Conservation (phyloP, 2,888 invertebrate genomes). For the Acrocyrtus sp. region DNA sequence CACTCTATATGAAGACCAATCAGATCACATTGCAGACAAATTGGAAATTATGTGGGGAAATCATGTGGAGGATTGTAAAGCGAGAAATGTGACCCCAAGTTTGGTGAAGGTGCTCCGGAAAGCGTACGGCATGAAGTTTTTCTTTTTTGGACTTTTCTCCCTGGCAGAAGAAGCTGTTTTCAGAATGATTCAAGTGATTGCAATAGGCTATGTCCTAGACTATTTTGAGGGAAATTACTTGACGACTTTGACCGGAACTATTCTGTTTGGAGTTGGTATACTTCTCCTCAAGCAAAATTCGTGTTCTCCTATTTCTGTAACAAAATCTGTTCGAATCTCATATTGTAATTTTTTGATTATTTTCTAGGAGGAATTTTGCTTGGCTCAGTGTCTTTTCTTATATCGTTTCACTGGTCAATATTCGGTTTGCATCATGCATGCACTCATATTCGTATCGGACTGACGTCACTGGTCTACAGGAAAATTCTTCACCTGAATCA, state of each 20-base stretch:
- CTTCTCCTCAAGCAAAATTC: too few relatives aligned
- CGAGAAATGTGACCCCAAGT: constrained; percentile 19
- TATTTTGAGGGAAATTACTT: constrained; percentile 22
- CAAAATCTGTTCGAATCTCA: background rate
- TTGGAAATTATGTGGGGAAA: constrained; percentile 26
- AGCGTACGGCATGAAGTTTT: constrained; percentile 15
- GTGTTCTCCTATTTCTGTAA: background rate
- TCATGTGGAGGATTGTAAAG: constrained; percentile 12
- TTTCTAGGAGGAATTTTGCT: constrained; percentile 36
- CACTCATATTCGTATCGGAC: constrained; percentile 43
- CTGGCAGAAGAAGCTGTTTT: constrained; percentile 33
- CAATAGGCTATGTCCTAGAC: constrained; percentile 27
- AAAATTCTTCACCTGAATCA: constrained; percentile 40
- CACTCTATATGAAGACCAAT: constrained; percentile 20
- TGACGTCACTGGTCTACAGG: constrained; percentile 38
- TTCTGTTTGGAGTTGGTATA: constrained; percentile 34
- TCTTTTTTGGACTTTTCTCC: constrained; percentile 22
- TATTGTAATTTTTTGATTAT: background rate
- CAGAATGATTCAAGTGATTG: constrained; percentile 31
- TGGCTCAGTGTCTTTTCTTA: constrained; percentile 10
- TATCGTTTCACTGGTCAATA: constrained; percentile 36
- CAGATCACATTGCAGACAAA: constrained; percentile 17
- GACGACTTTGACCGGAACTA: constrained; percentile 15
- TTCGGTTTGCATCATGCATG: constrained; percentile 36
- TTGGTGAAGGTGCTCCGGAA: constrained; percentile 14